Evolutionary conservation across 2,888 invertebrate species (phyloP).

Genomic region (Netelia fuscicornis): DNA sequence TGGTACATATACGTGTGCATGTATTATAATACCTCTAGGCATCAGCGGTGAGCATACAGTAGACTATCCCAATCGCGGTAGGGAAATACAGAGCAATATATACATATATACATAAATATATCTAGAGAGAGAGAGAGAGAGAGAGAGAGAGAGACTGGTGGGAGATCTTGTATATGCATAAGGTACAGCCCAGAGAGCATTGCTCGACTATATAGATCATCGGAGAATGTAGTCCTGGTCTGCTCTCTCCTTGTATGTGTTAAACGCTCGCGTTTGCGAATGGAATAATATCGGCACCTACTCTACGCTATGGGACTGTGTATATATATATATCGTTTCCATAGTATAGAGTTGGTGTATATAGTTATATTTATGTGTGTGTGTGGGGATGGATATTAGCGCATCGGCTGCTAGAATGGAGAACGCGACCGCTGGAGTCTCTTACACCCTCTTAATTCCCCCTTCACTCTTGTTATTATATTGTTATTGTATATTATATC

Average conservation of each 20-base stretch:
- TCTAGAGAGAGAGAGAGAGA: background rate
- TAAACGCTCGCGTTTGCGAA: slow-evolving; percentile 32
- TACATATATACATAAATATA: background rate
- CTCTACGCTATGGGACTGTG: background rate
- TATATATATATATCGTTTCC: background rate
- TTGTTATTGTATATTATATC: too few species aligned
- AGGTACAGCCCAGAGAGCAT: slow-evolving; percentile 46
- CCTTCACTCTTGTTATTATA: too few species aligned
- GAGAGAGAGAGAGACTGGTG: slow-evolving; percentile 7
- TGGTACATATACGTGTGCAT: slow-evolving; percentile 24
- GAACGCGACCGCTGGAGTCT: slow-evolving; percentile 22
- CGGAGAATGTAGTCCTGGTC: slow-evolving; percentile 60
- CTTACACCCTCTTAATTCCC: background rate
- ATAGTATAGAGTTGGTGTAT: background rate
- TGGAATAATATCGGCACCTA: slow-evolving; percentile 26
- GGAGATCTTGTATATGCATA: slow-evolving; percentile 40
- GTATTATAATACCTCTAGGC: slow-evolving; percentile 61
- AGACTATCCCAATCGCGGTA: background rate
- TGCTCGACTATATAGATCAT: slow-evolving; percentile 61
- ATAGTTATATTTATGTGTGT: background rate
- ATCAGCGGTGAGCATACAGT: slow-evolving; percentile 24
- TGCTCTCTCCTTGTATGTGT: slow-evolving; percentile 11
- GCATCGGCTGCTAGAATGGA: slow-evolving; percentile 23
- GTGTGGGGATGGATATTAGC: background rate
- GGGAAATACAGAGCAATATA: slow-evolving; percentile 10